Percentiles rank a stretch among this genome's conserved stretches.
phyloP scores from a whole-genome alignment of 2,888 invertebrate genomes.

The Lymantria dispar region DNA sequence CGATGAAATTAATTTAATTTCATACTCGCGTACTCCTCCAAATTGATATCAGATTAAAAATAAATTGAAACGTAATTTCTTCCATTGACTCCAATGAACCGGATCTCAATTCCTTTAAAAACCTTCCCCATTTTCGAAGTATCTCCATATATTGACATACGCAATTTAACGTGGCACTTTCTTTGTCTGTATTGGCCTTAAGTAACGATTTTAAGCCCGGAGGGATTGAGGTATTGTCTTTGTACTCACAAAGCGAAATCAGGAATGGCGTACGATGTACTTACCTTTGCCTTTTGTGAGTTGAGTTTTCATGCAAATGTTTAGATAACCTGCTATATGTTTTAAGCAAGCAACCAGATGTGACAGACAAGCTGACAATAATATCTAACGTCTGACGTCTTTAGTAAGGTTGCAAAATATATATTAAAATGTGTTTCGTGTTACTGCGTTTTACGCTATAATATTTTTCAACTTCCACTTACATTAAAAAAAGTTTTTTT shows the following conservation, averaged over 20 bases:
- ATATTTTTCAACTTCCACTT: too few species aligned
- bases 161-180: slow-evolving; percentile 27
- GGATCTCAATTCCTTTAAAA: slow-evolving; percentile 4
- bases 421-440: too few species aligned
- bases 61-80: slow-evolving; percentile 3
- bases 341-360: background rate
- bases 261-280: slow-evolving; percentile 15
- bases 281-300: slow-evolving; percentile 23
- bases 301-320: slow-evolving; percentile 20
- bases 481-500: too few species aligned
- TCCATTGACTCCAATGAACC: slow-evolving; percentile 1
- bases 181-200: slow-evolving; percentile 20
- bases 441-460: too few species aligned
- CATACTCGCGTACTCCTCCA: slow-evolving; percentile 2
- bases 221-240: slow-evolving; percentile 27
- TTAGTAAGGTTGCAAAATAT: too few species aligned
- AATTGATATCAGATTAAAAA: slow-evolving; percentile 6
- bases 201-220: slow-evolving; percentile 31
- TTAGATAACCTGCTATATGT: slow-evolving; percentile 20
- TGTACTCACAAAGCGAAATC: slow-evolving; percentile 22
- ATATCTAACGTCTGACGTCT: too few species aligned
- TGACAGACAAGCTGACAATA: too few species aligned
- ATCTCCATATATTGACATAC: slow-evolving; percentile 27
- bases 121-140: slow-evolving; percentile 3
- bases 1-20: slow-evolving; percentile 4